phyloP scores from a whole-genome alignment of 1,140 invertebrate species.

The Tenebrio molitor region DNA sequence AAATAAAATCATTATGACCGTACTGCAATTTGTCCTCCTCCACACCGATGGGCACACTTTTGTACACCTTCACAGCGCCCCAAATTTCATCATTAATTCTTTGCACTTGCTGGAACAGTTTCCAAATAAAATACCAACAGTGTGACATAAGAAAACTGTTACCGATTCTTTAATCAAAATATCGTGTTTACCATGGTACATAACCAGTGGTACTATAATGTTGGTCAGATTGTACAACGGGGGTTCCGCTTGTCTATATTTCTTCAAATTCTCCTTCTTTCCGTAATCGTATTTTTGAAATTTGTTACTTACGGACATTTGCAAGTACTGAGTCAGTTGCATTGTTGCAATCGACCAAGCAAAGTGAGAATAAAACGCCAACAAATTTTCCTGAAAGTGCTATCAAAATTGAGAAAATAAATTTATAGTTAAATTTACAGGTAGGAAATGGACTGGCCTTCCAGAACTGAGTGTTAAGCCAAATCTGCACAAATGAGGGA shows the following conservation, averaged over 20 bases:
- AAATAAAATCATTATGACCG: not conserved
- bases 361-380: not conserved
- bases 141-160: not conserved
- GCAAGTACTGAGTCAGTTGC: not conserved
- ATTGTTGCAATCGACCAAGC: not conserved
- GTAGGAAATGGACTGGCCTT: not conserved
- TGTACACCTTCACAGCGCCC: not conserved
- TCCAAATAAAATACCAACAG: not conserved
- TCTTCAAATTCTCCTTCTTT: no score
- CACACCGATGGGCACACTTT: not conserved
- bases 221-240: not conserved
- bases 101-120: not conserved
- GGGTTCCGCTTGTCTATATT: not conserved
- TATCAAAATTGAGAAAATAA: not conserved
- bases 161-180: not conserved
- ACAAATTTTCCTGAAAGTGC: not conserved
- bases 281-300: no score
- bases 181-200: constrained; percentile 11
- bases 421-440: not conserved
- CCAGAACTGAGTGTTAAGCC: not conserved
- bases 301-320: not conserved
- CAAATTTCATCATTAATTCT: not conserved
- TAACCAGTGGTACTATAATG: not conserved
- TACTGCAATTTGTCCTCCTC: not conserved
- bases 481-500: not conserved